These are phyloP conservation scores for Ornithoptera alexandrae DNA, from an alignment of 2,888 invertebrate species.

Conservation along the genomic window DNA sequence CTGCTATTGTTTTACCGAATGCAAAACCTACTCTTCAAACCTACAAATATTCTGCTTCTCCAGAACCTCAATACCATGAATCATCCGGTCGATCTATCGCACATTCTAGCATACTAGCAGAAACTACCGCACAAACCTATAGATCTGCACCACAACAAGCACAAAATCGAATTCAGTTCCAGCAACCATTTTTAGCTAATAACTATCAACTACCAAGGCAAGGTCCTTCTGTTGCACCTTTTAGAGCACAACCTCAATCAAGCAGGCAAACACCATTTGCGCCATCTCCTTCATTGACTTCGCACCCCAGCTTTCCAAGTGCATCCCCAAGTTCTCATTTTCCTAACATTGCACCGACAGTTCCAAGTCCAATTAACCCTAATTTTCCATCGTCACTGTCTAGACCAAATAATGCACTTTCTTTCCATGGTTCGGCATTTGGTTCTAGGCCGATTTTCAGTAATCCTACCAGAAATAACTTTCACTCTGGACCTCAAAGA, in stretches of 20 bases:
- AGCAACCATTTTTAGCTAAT: constrained; percentile 62
- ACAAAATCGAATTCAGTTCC: constrained; percentile 72
- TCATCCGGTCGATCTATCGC: constrained; percentile 45
- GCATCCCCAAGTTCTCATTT: constrained; percentile 59
- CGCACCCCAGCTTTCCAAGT: constrained; percentile 54
- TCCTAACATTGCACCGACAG: constrained; percentile 50
- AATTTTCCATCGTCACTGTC: constrained; percentile 57
- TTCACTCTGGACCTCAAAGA: constrained; percentile 77
- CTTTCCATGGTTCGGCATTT: constrained; percentile 58
- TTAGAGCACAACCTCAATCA: constrained; percentile 57
- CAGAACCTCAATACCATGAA: constrained; percentile 48
- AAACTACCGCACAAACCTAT: constrained; percentile 48
- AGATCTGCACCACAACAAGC: constrained; percentile 59
- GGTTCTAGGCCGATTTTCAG: constrained; percentile 60
- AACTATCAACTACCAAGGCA: constrained; percentile 73
- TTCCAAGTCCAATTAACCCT: constrained; percentile 57
- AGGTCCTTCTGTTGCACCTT: constrained; percentile 62
- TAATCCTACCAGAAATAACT: constrained; percentile 64
- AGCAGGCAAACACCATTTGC: constrained; percentile 61
- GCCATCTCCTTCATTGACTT: constrained; percentile 50
- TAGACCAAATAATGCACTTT: constrained; percentile 55
- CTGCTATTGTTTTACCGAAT: constrained; percentile 79
- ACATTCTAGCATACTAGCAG: constrained; percentile 36
- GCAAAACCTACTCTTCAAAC: constrained; percentile 54
- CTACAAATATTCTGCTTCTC: constrained; percentile 55